Conservation (phyloP, 2,888 invertebrate genomes). For the Rhabditophanes sp. region DNA sequence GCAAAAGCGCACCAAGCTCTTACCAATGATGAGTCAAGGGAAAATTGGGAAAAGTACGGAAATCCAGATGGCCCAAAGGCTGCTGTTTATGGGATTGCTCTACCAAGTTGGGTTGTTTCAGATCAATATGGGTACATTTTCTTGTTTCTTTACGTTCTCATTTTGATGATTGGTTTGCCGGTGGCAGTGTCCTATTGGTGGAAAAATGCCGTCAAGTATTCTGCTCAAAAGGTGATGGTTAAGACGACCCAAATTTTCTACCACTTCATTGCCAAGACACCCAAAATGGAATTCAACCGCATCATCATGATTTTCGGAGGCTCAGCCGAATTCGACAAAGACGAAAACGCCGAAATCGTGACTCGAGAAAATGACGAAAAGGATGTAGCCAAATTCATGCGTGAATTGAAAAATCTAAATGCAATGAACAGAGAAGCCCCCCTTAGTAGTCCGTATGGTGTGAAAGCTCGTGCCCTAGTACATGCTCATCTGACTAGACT, state of each 20-base stretch:
- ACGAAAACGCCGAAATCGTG: constrained; percentile 78
- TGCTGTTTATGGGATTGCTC: constrained; percentile 95
- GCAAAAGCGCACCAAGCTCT: constrained; percentile 70
- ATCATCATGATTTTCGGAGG: constrained; percentile 90
- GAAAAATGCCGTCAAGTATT: constrained; percentile 90
- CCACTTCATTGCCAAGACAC: constrained; percentile 84
- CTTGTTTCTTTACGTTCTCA: constrained; percentile 75
- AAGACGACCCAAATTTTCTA: constrained; percentile 93
- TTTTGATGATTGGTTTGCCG: constrained; percentile 85
- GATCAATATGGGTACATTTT: constrained; percentile 96
- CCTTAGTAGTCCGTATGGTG: constrained; percentile 72
- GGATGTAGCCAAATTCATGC: constrained; percentile 76
- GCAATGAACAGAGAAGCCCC: constrained; percentile 93
- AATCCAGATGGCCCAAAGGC: constrained; percentile 95
- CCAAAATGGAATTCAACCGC: constrained; percentile 81
- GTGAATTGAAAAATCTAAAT: constrained; percentile 71
- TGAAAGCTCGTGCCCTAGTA: constrained; percentile 70
- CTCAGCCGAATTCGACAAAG: constrained; percentile 83
- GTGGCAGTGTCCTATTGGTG: constrained; percentile 85
- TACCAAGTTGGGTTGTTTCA: constrained; percentile 98
- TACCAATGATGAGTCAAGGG: constrained; percentile 86
- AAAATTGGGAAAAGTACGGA: constrained; percentile 97
- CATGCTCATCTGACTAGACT: constrained; percentile 85
- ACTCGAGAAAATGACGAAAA: constrained; percentile 82
- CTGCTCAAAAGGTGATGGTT: constrained; percentile 75